Conservation (phyloP, 2,113 vertebrate genomes). For the Pan troglodytes region DNA sequence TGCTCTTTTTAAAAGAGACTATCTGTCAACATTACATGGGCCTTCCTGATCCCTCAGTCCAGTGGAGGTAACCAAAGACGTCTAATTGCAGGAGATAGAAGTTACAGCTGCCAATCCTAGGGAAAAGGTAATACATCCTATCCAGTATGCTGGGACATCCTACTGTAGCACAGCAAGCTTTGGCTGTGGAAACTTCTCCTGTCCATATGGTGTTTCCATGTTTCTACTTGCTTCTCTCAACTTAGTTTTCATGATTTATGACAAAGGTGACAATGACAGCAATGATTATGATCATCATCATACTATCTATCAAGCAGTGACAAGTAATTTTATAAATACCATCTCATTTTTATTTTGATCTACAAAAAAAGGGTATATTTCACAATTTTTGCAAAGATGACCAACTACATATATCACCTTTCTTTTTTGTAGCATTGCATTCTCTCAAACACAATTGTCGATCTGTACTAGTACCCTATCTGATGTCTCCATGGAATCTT, state of each 20-base stretch:
- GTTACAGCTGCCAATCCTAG: background rate
- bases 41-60: background rate
- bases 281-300: background rate
- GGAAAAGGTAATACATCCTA: background rate
- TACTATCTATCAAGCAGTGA: background rate
- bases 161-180: background rate
- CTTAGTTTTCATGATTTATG: background rate
- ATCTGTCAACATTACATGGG: background rate
- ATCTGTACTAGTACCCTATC: accelerated
- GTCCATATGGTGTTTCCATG: background rate
- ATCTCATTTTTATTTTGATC: background rate
- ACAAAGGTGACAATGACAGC: background rate
- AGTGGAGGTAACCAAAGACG: background rate
- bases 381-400: background rate
- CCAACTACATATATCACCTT: background rate
- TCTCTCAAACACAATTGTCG: background rate
- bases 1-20: constrained; percentile 23
- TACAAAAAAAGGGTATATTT: background rate
- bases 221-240: background rate
- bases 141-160: background rate
- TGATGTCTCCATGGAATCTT: background rate
- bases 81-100: background rate
- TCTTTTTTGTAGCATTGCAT: background rate
- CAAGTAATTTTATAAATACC: background rate
- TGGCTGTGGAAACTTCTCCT: background rate